phyloP scores from a whole-genome alignment of 2,888 invertebrate genomes.

The Tubiluchus corallicola region DNA sequence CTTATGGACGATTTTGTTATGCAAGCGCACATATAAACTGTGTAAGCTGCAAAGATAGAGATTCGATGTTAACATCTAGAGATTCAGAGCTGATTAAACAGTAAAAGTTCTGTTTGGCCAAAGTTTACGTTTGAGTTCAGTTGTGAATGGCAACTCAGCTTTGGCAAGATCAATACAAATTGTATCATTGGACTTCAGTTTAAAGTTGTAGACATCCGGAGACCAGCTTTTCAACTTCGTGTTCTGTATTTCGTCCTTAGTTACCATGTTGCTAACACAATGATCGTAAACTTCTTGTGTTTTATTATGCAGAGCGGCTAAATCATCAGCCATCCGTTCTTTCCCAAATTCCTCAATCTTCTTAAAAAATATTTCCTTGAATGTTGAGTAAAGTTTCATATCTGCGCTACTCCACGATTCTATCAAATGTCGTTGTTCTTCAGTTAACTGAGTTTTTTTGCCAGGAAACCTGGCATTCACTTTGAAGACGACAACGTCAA shows the following conservation, averaged over 20 bases:
- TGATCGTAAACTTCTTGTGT: not conserved
- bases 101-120: not conserved
- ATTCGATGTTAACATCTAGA: too few species aligned
- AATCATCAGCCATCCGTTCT: not conserved
- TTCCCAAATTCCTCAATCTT: not conserved
- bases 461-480: not conserved
- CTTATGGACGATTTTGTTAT: too few species aligned
- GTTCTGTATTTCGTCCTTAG: not conserved
- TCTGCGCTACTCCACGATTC: not conserved
- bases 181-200: not conserved
- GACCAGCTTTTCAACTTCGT: not conserved
- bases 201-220: not conserved
- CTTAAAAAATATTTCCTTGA: not conserved
- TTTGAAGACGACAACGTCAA: slow-evolving; percentile 1
- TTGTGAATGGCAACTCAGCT: not conserved
- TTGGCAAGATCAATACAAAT: slow-evolving; percentile 1
- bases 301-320: not conserved
- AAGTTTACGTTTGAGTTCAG: not conserved
- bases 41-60: too few species aligned
- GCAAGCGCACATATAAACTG: too few species aligned
- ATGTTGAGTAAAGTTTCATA: not conserved
- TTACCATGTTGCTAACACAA: slow-evolving; percentile 4
- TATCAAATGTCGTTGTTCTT: not conserved
- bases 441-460: not conserved
- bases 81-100: not conserved